A percentile compares a stretch with the other conserved stretches of the same genome.
These are phyloP conservation scores for Urophycis tenuis DNA, from an alignment of 2,797 vertebrate species.

Conservation along the genomic window DNA sequence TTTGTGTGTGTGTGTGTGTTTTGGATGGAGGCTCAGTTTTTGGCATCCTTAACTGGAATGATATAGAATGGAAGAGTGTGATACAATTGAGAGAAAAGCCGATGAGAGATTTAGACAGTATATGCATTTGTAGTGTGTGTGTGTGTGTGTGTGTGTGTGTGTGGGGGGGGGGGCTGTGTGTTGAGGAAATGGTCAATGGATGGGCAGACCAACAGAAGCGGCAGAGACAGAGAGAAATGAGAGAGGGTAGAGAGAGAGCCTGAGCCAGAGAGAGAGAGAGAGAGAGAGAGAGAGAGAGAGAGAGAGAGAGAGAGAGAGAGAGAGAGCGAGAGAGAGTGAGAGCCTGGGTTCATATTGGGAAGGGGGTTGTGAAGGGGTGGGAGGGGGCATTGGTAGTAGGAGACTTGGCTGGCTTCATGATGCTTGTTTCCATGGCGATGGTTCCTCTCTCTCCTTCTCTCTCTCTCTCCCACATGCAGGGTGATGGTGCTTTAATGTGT, in stretches of 20 bases:
- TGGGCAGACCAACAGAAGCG: conserved; percentile 35
- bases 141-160: not conserved
- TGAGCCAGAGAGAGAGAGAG: conserved; percentile 10
- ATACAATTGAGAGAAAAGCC: not conserved
- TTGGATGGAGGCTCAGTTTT: too few species aligned
- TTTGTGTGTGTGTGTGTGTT: too few species aligned
- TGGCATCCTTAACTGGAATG: too few species aligned
- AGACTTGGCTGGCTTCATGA: conserved; percentile 61
- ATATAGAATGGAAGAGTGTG: too few species aligned
- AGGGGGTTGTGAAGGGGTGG: conserved; percentile 42
- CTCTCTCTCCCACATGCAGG: conserved; percentile 61
- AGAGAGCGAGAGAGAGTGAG: conserved; percentile 6
- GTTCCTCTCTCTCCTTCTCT: conserved; percentile 21
- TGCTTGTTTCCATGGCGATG: conserved; percentile 72
- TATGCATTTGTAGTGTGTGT: conserved; percentile 3
- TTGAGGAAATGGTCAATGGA: conserved; percentile 17
- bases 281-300: not conserved
- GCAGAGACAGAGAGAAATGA: conserved; percentile 26
- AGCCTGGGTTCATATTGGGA: conserved; percentile 58
- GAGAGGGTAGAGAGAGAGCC: conserved; percentile 3
- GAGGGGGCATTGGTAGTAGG: conserved; percentile 38
- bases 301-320: conserved; percentile 37
- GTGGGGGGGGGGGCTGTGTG: not conserved
- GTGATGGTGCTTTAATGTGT: conserved; percentile 45
- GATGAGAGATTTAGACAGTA: not conserved